Conservation (phyloP, 2,797 vertebrate genomes). For the Acrossocheilus wenchowensis region DNA sequence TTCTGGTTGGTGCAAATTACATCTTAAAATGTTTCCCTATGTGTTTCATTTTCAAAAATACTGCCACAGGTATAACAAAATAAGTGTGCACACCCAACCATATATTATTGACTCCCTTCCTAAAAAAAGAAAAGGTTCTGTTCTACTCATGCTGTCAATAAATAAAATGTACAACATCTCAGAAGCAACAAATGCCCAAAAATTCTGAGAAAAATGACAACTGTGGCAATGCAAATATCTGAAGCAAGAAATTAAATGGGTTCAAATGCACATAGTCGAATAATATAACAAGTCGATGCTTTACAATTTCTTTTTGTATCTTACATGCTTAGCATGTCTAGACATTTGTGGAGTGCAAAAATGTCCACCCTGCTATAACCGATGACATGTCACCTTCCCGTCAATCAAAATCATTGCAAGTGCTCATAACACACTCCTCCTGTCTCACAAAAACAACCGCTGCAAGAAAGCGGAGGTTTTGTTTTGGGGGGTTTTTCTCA, state of each 20-base stretch:
- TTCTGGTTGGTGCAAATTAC: neutral
- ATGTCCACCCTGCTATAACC: neutral
- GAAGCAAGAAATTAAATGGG: neutral
- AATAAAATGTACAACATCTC: neutral
- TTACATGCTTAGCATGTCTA: neutral
- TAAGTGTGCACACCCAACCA: neutral
- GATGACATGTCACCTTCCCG: neutral
- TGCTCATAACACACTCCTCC: neutral
- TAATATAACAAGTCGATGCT: neutral
- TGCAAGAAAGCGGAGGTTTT: neutral
- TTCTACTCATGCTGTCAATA: neutral
- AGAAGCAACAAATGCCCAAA: neutral
- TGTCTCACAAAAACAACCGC: neutral
- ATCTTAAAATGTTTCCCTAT: neutral
- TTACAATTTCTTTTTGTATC: no score
- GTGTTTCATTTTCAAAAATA: neutral
- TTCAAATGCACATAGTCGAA: neutral
- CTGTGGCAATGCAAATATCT: neutral
- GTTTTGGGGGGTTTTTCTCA: neutral
- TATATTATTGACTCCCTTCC: neutral
- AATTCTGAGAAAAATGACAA: neutral
- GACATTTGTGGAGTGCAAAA: neutral
- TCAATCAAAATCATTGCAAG: conserved; percentile 41
- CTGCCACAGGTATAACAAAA: neutral
- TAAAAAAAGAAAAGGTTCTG: neutral